phyloP scores from a whole-genome alignment of 2,888 invertebrate genomes.

The Tetragonisca angustula region DNA sequence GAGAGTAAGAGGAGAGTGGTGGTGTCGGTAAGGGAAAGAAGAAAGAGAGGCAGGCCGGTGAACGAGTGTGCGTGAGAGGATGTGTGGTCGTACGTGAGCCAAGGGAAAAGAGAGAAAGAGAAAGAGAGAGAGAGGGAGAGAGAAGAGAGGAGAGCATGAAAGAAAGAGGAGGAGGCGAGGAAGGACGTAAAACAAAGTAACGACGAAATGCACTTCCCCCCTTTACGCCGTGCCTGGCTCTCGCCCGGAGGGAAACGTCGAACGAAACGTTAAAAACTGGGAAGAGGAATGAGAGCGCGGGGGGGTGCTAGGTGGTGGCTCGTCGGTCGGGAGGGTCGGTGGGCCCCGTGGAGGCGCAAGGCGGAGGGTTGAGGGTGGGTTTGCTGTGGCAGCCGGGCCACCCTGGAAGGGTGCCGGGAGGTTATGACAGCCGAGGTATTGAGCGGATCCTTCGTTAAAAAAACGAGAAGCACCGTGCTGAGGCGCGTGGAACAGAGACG shows the following conservation, averaged over 20 bases:
- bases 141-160: conserved; percentile 6
- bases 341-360: conserved; percentile 67
- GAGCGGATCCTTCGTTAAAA: conserved; percentile 84
- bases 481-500: conserved; percentile 73
- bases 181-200: conserved; percentile 83
- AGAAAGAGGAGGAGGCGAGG: conserved; percentile 58
- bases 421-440: conserved; percentile 84
- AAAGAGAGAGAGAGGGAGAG: background rate
- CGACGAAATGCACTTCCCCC: conserved; percentile 82
- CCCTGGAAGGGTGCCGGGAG: conserved; percentile 78
- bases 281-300: conserved; percentile 76
- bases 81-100: background rate
- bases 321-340: conserved; percentile 66
- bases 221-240: conserved; percentile 64
- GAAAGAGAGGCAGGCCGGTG: conserved; percentile 37
- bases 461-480: conserved; percentile 79
- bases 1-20: conserved; percentile 5
- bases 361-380: conserved; percentile 64
- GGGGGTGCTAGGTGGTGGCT: conserved; percentile 68
- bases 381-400: conserved; percentile 71
- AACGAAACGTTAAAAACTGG: conserved; percentile 83
- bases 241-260: conserved; percentile 81
- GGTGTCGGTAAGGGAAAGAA: conserved; percentile 33
- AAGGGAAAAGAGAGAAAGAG: conserved; percentile 5
- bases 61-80: conserved; percentile 27